A percentile compares a stretch with the other conserved stretches of the same genome.
Evolutionary conservation across 2,888 invertebrate genomes (phyloP).

Genomic region (Cephus sareptanus): DNA sequence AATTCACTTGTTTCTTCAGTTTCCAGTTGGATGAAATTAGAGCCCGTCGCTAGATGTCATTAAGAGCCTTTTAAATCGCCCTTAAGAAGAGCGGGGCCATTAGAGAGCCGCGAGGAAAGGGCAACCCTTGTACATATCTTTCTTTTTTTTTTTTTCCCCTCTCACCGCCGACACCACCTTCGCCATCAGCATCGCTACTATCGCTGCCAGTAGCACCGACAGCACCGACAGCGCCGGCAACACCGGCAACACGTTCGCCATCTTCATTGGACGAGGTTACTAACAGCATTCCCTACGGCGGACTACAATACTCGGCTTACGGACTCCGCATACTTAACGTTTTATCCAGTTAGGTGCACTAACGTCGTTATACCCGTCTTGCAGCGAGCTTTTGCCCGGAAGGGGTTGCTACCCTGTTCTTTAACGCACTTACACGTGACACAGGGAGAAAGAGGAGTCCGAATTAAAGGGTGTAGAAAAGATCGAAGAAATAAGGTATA

Average conservation of each 20-base stretch:
- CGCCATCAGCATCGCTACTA: conserved; percentile 13
- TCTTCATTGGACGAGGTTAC: conserved; percentile 22
- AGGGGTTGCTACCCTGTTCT: conserved; percentile 10
- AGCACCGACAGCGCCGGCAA: neutral
- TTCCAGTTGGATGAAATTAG: conserved; percentile 62
- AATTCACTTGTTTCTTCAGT: conserved; percentile 66
- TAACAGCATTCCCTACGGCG: conserved; percentile 45
- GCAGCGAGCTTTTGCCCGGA: conserved; percentile 28
- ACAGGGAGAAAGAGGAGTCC: neutral
- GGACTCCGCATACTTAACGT: conserved; percentile 42
- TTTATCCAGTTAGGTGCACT: conserved; percentile 55
- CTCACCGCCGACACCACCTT: conserved; percentile 17
- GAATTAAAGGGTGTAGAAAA: neutral
- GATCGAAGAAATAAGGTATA: neutral
- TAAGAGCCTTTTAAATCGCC: conserved; percentile 66
- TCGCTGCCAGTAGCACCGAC: neutral
- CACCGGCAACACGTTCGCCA: neutral
- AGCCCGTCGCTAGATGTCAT: conserved; percentile 60
- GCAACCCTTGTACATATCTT: conserved; percentile 54
- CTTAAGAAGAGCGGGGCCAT: conserved; percentile 60
- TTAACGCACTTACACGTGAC: neutral
- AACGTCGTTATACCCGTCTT: conserved; percentile 38
- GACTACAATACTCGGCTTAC: conserved; percentile 37
- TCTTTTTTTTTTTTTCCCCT: conserved; percentile 51
- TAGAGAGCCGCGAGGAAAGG: conserved; percentile 57